Evolutionary conservation across 2,797 vertebrate species (phyloP).

Genomic region (Centropyge bicolor): DNA sequence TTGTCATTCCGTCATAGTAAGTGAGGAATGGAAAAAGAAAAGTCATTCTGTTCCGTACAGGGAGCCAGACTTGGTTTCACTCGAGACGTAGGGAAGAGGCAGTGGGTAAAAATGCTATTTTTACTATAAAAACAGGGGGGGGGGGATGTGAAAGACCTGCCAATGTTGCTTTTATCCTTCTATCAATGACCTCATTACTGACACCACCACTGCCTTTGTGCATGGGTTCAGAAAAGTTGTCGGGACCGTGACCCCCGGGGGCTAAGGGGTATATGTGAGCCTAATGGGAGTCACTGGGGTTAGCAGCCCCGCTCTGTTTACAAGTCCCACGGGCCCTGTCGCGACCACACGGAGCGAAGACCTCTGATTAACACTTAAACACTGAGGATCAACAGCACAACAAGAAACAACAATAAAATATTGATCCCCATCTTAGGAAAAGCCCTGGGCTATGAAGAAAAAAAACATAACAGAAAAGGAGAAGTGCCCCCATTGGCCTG

Average conservation of each 20-base stretch:
- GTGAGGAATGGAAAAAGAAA: background rate
- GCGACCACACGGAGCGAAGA: constrained; percentile 52
- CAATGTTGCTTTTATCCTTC: background rate
- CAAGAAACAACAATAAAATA: constrained; percentile 61
- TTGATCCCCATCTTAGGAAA: constrained; percentile 63
- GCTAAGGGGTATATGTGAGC: constrained; percentile 43
- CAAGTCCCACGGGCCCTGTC: constrained; percentile 57
- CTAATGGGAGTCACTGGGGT: constrained; percentile 62
- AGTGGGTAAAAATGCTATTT: background rate
- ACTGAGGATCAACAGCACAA: constrained; percentile 66
- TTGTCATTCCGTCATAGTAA: background rate
- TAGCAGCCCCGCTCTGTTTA: constrained; percentile 51
- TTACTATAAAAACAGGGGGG: background rate
- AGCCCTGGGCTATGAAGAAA: constrained; percentile 32
- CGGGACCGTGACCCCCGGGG: constrained; percentile 44
- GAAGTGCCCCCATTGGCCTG: constrained; percentile 23
- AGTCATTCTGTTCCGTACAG: background rate
- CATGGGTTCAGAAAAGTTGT: constrained; percentile 29
- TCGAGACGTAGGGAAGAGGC: background rate
- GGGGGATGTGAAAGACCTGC: background rate
- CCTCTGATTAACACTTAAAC: constrained; percentile 71
- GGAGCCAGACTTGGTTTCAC: background rate
- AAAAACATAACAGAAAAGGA: background rate
- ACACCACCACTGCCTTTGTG: constrained; percentile 25
- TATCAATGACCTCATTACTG: background rate